Percentiles rank a stretch among this genome's conserved stretches.
These are phyloP conservation scores for Peromyscus leucopus DNA, from an alignment of 2,113 vertebrate species.

Conservation along the genomic window DNA sequence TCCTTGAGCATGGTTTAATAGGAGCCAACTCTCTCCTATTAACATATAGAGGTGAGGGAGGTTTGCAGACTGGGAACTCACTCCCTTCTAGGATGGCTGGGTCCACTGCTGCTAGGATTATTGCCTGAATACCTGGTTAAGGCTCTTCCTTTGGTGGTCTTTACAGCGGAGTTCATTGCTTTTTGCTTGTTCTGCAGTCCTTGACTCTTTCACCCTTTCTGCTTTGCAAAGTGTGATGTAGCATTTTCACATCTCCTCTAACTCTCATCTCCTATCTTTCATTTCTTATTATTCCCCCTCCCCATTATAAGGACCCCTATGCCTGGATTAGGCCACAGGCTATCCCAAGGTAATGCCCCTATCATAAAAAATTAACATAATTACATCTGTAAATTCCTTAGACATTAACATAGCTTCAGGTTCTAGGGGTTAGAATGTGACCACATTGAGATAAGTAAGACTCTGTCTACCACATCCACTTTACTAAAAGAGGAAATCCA, in stretches of 20 bases:
- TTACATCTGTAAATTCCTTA: neutral
- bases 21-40: constrained; percentile 6
- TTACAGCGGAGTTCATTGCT: neutral
- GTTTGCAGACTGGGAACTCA: neutral
- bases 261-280: neutral
- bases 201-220: too few relatives aligned
- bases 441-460: neutral
- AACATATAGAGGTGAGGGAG: neutral
- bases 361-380: neutral
- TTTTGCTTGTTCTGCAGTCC: neutral
- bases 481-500: neutral
- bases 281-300: neutral
- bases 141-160: neutral
- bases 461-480: neutral
- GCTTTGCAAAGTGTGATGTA: neutral
- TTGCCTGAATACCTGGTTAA: too few relatives aligned
- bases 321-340: rapidly evolving
- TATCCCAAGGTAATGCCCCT: neutral
- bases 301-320: neutral
- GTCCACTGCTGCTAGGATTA: too few relatives aligned
- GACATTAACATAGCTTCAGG: neutral
- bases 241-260: neutral
- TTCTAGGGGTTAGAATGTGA: neutral
- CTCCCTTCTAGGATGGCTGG: neutral
- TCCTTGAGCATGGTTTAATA: neutral